phyloP scores from a whole-genome alignment of 2,113 vertebrate genomes.

The Baryphthengus martii region DNA sequence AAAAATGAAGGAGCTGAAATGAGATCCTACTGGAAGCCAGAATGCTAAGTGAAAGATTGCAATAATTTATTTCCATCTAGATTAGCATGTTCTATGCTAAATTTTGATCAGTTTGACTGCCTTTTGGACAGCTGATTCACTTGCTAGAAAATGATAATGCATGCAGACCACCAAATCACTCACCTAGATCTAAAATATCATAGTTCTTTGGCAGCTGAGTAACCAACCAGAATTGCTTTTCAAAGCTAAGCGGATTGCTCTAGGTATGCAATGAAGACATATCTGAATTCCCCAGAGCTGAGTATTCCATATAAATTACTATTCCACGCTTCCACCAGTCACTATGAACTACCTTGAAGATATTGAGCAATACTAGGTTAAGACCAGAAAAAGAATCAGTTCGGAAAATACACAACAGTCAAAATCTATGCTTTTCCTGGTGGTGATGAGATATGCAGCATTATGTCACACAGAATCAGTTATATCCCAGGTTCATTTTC shows the following conservation, averaged over 20 bases:
- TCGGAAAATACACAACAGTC: background rate
- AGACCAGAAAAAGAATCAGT: background rate
- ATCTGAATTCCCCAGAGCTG: background rate
- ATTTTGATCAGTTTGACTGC: background rate
- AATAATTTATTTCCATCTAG: conserved; percentile 3
- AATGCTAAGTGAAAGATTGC: background rate
- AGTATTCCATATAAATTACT: background rate
- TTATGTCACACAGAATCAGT: background rate
- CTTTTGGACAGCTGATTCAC: background rate
- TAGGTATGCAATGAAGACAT: background rate
- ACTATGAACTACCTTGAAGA: background rate
- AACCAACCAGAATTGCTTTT: background rate
- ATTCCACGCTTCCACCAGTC: background rate
- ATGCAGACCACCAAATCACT: background rate
- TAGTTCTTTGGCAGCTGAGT: background rate
- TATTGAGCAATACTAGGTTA: background rate
- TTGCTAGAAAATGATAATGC: background rate
- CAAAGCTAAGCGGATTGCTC: background rate
- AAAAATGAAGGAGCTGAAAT: background rate
- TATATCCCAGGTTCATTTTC: background rate
- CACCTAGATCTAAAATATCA: background rate
- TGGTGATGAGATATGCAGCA: background rate
- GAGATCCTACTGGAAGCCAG: background rate
- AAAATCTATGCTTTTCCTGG: background rate
- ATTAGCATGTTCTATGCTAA: background rate